A percentile compares a stretch with the other conserved stretches of the same genome.
Conservation (phyloP, 1,140 invertebrate genomes). For the Phocides pigmalion region DNA sequence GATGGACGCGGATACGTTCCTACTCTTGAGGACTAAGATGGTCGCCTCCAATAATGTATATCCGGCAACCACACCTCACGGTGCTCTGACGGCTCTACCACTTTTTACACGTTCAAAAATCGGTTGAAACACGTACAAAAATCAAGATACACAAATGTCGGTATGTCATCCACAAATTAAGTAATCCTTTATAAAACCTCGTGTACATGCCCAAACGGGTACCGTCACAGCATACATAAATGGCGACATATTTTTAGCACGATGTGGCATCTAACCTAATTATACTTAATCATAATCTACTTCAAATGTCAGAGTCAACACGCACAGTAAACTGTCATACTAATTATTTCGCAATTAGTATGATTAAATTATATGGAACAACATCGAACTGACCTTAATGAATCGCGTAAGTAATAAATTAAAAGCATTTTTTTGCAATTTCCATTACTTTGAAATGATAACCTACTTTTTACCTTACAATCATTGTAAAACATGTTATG, state of each 20-base stretch:
- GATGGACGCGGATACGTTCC: no score
- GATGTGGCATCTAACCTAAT: neutral
- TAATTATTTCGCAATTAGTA: conserved; percentile 45
- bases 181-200: no score
- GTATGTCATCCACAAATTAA: no score
- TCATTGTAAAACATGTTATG: neutral
- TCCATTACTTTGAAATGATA: conserved; percentile 14
- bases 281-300: conserved; percentile 3
- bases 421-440: conserved; percentile 21
- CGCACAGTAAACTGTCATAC: conserved; percentile 8
- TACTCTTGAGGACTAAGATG: no score
- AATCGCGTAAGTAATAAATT: conserved; percentile 20
- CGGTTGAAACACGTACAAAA: no score
- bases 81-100: no score
- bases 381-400: conserved; percentile 16
- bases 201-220: neutral
- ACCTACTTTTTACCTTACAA: neutral
- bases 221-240: neutral
- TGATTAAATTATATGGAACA: conserved; percentile 51
- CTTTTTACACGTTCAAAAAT: no score
- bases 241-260: neutral
- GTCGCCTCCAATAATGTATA: no score
- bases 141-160: no score
- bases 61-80: no score
- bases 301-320: neutral